Percentiles rank a stretch among this genome's conserved stretches.
Evolutionary conservation across 1,140 invertebrate genomes (phyloP).

Genomic region (Atopsyche davidsoni): DNA sequence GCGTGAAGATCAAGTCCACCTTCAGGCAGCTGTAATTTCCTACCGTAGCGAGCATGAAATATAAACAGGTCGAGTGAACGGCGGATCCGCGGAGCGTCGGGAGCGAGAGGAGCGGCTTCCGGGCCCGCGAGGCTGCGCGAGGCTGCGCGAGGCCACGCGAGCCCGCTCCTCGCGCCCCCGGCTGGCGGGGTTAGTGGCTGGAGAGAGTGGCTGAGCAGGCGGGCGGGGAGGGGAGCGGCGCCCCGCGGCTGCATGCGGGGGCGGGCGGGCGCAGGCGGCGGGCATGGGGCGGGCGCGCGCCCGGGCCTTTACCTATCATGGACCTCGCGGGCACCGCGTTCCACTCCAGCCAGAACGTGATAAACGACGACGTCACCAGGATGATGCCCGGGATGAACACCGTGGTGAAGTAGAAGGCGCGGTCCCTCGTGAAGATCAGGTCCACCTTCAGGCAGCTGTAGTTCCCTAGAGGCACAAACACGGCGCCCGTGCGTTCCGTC

Average conservation of each 20-base stretch:
- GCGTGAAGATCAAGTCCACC: slow-evolving; percentile 85
- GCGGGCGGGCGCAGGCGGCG: background rate
- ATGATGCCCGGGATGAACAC: slow-evolving; percentile 89
- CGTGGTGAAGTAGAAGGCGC: slow-evolving; percentile 85
- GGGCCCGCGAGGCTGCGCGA: background rate
- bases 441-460: slow-evolving; percentile 85
- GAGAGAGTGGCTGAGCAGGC: no score
- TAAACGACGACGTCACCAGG: slow-evolving; percentile 85
- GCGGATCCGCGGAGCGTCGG: background rate
- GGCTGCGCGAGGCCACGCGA: no score
- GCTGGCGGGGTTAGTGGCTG: no score
- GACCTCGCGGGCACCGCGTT: slow-evolving; percentile 85
- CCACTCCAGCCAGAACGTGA: slow-evolving; percentile 90
- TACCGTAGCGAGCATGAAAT: slow-evolving; percentile 49
- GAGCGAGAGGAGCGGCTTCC: background rate
- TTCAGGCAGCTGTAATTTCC: slow-evolving; percentile 92
- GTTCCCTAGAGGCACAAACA: slow-evolving; percentile 60
- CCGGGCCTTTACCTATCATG: slow-evolving; percentile 66
- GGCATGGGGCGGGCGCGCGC: background rate
- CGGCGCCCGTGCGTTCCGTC: no score
- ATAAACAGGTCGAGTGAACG: slow-evolving; percentile 7
- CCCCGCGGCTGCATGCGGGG: background rate
- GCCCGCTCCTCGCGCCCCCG: no score
- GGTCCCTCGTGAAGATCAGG: slow-evolving; percentile 72
- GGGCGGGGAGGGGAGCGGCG: background rate